phyloP scores from a whole-genome alignment of 2,888 invertebrate genomes.

The Cephus spinipes region DNA sequence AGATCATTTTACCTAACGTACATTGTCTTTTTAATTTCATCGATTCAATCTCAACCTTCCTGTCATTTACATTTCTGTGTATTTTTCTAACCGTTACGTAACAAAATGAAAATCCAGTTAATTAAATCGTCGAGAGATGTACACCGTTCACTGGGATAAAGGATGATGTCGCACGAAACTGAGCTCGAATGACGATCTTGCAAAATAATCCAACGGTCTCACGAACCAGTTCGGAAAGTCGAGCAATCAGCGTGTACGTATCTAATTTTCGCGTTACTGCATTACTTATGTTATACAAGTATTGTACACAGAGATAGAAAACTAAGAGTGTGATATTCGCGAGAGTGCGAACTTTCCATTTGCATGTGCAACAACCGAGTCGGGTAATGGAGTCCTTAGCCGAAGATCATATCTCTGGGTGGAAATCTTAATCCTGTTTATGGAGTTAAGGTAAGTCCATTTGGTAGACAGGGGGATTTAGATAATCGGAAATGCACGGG shows the following conservation, averaged over 20 bases:
- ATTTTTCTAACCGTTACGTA: background rate
- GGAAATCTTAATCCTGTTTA: slow-evolving; percentile 49
- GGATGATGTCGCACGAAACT: background rate
- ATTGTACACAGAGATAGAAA: background rate
- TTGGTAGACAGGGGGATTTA: slow-evolving; percentile 37
- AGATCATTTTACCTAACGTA: background rate
- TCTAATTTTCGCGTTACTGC: background rate
- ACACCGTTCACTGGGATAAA: background rate
- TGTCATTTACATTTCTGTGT: background rate
- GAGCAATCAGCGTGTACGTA: background rate
- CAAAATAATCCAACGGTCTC: background rate
- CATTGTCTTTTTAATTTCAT: background rate
- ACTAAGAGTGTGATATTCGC: background rate
- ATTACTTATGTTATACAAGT: background rate
- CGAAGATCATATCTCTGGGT: slow-evolving; percentile 43
- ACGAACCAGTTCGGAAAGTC: background rate
- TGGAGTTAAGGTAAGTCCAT: slow-evolving; percentile 43
- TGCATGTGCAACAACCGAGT: background rate
- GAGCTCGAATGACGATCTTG: background rate
- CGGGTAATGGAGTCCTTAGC: slow-evolving; percentile 45
- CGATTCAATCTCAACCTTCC: background rate
- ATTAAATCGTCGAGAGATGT: background rate
- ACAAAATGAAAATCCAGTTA: background rate
- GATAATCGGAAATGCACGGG: slow-evolving; percentile 36
- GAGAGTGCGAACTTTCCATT: background rate